Conservation (phyloP, 2,888 invertebrate species). For the Nesidiocoris tenuis region DNA sequence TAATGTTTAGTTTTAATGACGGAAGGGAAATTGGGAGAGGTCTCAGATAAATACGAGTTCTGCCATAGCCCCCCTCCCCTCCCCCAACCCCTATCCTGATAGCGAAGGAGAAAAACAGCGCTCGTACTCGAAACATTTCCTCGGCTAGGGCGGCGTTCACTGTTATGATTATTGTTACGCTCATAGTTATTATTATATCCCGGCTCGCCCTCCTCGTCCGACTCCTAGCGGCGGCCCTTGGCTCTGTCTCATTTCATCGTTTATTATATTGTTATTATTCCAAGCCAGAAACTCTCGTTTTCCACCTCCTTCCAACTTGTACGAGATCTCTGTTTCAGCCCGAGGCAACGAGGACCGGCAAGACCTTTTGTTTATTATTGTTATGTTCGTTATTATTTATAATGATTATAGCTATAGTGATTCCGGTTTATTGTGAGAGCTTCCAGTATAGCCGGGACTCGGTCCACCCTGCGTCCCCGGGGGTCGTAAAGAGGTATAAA, state of each 20-base stretch:
- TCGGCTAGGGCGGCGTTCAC: conserved; percentile 40
- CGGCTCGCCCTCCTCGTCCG: not conserved
- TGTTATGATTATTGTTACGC: conserved; percentile 50
- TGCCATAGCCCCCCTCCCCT: conserved; percentile 52
- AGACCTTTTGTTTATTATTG: conserved; percentile 46
- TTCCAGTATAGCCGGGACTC: too few species aligned
- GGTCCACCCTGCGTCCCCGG: conserved; percentile 8
- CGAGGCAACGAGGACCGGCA: conserved; percentile 1
- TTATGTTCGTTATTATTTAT: conserved; percentile 47
- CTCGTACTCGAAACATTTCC: conserved; percentile 47
- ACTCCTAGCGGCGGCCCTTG: not conserved
- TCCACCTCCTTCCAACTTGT: conserved; percentile 17
- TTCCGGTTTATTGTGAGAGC: conserved; percentile 33
- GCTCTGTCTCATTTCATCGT: conserved; percentile 33
- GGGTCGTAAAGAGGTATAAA: conserved; percentile 30
- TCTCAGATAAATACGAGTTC: conserved; percentile 47
- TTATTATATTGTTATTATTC: conserved; percentile 51
- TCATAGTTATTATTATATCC: conserved; percentile 50
- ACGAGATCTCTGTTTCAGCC: not conserved
- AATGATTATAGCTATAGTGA: conserved; percentile 46
- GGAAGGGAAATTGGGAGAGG: conserved; percentile 15
- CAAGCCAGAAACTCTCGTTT: conserved; percentile 42
- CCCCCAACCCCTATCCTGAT: conserved; percentile 53
- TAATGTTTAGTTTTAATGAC: conserved; percentile 50
- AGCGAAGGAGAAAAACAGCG: conserved; percentile 51